A percentile compares a stretch with the other conserved stretches of the same genome.
Conservation (phyloP, 2,888 invertebrate genomes). For the Agonum fuliginosum region DNA sequence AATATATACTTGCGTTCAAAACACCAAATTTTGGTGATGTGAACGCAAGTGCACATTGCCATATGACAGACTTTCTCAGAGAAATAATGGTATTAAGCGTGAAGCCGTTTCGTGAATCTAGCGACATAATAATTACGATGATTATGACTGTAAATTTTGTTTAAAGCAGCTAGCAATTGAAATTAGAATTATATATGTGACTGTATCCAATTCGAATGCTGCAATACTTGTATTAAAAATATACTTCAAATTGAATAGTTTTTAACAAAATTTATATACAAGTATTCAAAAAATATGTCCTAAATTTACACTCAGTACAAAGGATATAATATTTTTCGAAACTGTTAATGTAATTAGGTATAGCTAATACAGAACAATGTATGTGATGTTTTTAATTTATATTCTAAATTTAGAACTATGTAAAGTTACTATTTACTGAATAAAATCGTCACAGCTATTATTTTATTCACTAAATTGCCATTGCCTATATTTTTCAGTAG, state of each 20-base stretch:
- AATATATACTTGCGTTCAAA: too few species aligned
- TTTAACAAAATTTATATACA: too few species aligned
- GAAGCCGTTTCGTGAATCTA: too few species aligned
- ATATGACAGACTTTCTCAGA: too few species aligned
- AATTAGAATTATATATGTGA: conserved; percentile 11
- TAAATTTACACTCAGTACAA: background rate
- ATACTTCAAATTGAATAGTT: too few species aligned
- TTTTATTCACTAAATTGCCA: background rate
- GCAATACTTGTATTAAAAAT: conserved; percentile 22
- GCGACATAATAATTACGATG: conserved; percentile 18
- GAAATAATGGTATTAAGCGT: too few species aligned
- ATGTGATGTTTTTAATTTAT: background rate
- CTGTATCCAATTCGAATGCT: conserved; percentile 25
- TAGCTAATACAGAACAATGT: background rate
- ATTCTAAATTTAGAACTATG: background rate
- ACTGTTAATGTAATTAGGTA: too few species aligned
- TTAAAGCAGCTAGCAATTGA: background rate
- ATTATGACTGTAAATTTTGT: conserved; percentile 31
- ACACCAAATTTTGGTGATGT: too few species aligned
- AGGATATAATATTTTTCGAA: too few species aligned
- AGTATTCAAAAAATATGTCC: background rate
- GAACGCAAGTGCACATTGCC: too few species aligned
- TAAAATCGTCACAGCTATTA: background rate
- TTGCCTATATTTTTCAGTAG: background rate
- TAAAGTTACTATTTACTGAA: conserved; percentile 19